phyloP scores from a whole-genome alignment of 2,797 vertebrate species.

The Distichodus sexfasciatus region DNA sequence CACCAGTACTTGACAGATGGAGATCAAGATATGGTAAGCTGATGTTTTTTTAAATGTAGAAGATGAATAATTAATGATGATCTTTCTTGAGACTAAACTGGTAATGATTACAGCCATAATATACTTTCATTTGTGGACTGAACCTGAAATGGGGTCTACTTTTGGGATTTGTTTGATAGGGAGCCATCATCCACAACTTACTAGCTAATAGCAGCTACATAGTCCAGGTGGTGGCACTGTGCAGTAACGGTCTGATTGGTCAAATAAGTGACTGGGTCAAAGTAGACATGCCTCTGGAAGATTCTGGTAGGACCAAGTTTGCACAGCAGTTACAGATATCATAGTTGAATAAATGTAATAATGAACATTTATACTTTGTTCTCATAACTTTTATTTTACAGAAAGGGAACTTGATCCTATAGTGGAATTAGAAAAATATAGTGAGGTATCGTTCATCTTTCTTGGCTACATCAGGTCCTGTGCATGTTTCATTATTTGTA shows the following conservation, averaged over 20 bases:
- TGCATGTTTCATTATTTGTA: too few relatives aligned
- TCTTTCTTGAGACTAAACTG: not conserved
- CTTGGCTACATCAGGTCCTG: too few relatives aligned
- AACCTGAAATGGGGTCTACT: not conserved
- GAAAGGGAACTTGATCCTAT: conserved; percentile 63
- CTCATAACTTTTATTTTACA: conserved; percentile 37
- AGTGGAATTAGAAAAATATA: conserved; percentile 49
- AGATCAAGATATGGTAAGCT: conserved; percentile 95
- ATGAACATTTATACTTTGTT: too few relatives aligned
- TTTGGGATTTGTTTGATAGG: conserved; percentile 66
- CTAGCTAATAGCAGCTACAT: conserved; percentile 93
- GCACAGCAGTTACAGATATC: too few relatives aligned
- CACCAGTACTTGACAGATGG: conserved; percentile 94
- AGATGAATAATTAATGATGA: not conserved
- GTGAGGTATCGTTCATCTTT: conserved; percentile 61
- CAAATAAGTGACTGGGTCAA: conserved; percentile 91
- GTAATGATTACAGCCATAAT: too few relatives aligned
- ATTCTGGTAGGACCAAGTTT: conserved; percentile 76
- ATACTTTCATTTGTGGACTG: not conserved
- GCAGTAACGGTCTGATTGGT: conserved; percentile 88
- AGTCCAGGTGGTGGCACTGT: conserved; percentile 92
- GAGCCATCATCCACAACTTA: conserved; percentile 88
- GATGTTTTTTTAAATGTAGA: not conserved
- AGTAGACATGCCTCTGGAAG: conserved; percentile 91
- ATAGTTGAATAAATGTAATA: too few relatives aligned